Base-by-base conservation (phyloP, 1,140 invertebrate species). In the Drosophila simulans region DNA sequence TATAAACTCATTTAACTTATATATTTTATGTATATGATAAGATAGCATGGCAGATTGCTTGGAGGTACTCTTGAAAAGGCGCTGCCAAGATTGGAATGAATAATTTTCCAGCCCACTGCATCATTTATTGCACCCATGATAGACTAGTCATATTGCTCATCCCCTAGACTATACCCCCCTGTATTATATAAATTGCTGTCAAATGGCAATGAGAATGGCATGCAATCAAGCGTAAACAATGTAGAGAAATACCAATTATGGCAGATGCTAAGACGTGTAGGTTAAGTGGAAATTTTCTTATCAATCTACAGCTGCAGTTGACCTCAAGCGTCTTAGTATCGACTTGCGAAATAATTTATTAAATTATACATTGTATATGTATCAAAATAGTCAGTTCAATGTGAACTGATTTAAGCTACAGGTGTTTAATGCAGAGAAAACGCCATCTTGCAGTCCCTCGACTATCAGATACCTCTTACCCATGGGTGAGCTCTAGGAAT, bases 221-320 rank as follows among this genome's bases (percentile, higher is more conserved):
- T 51, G 83, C 83, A 86, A 88, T 88, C 75, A 71, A 73, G 65
- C 83, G 63, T 82, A 45, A 65, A 86, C 80, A 69, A 68, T 56
- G 71, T 31, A 31, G 43, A 76, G 69, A 48, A 77, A 49, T 63
- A 51, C 31, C 56, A 69, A 57, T 77, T 74, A 80, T 55, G 55
- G 57, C 39, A 69, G 27, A 56, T 39, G 46, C 34, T 69, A 57
- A 35, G 54, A 69, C 54, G 64, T 48, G 66, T 69, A 64, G 66
- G 49, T 35, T 70, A 57, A 70, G 42, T 56, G 64, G 42, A 56
- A 69, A 48, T 37, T 48, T 37, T 56, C 64, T 70, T 69, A 70
- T 69, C 64, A 57, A 34, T 11, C 27, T 13, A 34, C 20, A 20
- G 12, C 31, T 5, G 48, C n/a, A 34, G 10, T 8, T 34, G 27